Conservation (phyloP, 2,888 invertebrate genomes). For the Eulithis testata region DNA sequence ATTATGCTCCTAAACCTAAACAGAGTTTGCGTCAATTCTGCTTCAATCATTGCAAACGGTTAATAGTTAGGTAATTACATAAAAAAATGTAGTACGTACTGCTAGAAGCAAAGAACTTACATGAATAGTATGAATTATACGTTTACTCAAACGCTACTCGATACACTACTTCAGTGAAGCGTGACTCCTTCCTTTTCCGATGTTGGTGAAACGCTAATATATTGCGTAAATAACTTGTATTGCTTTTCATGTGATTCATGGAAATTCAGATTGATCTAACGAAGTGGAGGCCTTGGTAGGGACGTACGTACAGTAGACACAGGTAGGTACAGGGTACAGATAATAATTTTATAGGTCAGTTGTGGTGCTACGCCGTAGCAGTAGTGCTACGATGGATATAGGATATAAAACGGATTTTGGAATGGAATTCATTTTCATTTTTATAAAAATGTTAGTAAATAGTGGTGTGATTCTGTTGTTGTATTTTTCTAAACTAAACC, state of each 20-base stretch:
- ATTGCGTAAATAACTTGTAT: conserved; percentile 65
- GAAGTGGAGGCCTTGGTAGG: background rate
- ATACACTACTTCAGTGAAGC: conserved; percentile 56
- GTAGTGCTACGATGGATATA: background rate
- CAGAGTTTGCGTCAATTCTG: background rate
- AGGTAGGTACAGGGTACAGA: too few relatives aligned
- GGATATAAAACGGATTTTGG: background rate
- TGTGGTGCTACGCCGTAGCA: conserved; percentile 17
- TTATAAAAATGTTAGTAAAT: too few relatives aligned
- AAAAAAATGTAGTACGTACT: conserved; percentile 4
- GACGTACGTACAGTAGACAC: background rate
- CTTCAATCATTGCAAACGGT: background rate
- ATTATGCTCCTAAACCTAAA: too few relatives aligned
- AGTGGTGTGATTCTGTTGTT: too few relatives aligned
- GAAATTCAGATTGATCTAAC: too few relatives aligned
- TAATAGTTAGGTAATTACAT: background rate
- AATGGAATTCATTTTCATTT: too few relatives aligned
- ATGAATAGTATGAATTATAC: conserved; percentile 34
- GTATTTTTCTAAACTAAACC: too few relatives aligned
- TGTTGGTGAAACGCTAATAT: conserved; percentile 69
- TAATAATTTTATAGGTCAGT: too few relatives aligned
- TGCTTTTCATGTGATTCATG: conserved; percentile 32
- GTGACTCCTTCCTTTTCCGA: conserved; percentile 79
- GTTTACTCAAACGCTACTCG: conserved; percentile 46
- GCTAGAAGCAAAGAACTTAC: conserved; percentile 32